phyloP scores from a whole-genome alignment of 2,888 invertebrate genomes.

The Eumerus sabulonum region DNA sequence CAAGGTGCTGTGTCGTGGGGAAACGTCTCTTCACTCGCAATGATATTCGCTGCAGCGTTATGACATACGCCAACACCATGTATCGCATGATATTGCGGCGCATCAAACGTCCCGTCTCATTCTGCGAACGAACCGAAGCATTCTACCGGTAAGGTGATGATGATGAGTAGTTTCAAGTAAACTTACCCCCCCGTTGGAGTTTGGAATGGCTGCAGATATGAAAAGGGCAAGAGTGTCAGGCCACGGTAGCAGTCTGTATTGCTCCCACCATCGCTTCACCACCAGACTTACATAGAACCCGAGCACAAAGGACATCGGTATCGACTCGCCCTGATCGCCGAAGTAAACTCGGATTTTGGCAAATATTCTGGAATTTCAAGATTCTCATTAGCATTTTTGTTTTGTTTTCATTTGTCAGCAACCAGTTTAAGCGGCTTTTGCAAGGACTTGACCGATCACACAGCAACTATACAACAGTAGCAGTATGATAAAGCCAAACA shows the following conservation, averaged over 20 bases:
- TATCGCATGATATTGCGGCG: constrained; percentile 93
- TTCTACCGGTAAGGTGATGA: neutral
- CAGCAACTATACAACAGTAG: no score
- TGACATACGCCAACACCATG: constrained; percentile 92
- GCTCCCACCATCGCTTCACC: constrained; percentile 97
- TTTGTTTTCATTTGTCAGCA: constrained; percentile 12
- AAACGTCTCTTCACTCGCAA: constrained; percentile 92
- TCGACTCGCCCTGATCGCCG: constrained; percentile 91
- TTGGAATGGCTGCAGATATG: constrained; percentile 94
- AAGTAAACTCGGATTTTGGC: constrained; percentile 92
- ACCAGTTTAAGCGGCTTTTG: constrained; percentile 33
- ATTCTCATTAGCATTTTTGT: neutral
- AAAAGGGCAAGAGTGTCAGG: constrained; percentile 95
- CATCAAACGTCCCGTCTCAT: constrained; percentile 93
- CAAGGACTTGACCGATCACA: no score
- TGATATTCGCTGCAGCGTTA: constrained; percentile 92
- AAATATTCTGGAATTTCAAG: constrained; percentile 85
- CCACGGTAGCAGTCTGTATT: constrained; percentile 95
- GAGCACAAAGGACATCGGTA: constrained; percentile 96
- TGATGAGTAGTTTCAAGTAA: constrained; percentile 16
- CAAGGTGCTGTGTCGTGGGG: constrained; percentile 93
- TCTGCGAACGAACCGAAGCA: constrained; percentile 79
- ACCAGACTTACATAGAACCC: constrained; percentile 96
- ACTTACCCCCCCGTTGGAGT: constrained; percentile 81
- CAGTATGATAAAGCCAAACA: constrained; percentile 40